Evolutionary conservation across 2,888 invertebrate genomes (phyloP), one percentile per base, ranked within the genome.

Genomic region (Epicampocera succincta): DNA sequence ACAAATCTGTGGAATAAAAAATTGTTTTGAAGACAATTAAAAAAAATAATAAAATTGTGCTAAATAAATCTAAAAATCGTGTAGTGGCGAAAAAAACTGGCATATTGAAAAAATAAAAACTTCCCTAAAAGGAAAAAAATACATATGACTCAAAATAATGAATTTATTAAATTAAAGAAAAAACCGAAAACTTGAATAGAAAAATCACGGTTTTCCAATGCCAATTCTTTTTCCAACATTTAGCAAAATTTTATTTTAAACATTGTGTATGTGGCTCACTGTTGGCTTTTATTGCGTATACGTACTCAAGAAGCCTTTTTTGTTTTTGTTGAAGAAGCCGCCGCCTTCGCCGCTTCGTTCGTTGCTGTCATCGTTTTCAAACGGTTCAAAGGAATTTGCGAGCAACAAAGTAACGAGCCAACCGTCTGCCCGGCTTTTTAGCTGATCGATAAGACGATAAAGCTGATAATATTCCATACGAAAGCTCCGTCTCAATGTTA

Each of bases 221-320:
- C 25, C 17, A 66, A 12, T 17, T 25, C 6, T 44, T 44, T 48
- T 63, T 46, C 13, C 40, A 58, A 40, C 15, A 58, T 6, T 33
- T 8, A 33, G 68, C 63, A 58, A 42, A 80, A 52, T 66, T 66
- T 56, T 44, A 19, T 54, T 3, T 56, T 54, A 17, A 60, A 66
- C 58, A 60, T 44, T 72, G 78, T 66, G 66, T 78, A 76, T 81
- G 68, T 74, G 69, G 69, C 68, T 73, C 19, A 17, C n/a, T 15
- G 19, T 40, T 58, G 68, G 65, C 54, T 65, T 65, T 74, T 69
- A 46, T 77, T 77, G 77, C 77, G 78, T 78, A 82, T 82, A 82
- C 74, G 81, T 77, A 66, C 60, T 74, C 66, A 82, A 66, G 60
- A 82, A 78, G 78, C 44, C 66, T 50, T 60, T 72, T 60, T 65